Evolutionary conservation across 1,140 invertebrate genomes (phyloP).

Genomic region (Drosophila bifasciata): DNA sequence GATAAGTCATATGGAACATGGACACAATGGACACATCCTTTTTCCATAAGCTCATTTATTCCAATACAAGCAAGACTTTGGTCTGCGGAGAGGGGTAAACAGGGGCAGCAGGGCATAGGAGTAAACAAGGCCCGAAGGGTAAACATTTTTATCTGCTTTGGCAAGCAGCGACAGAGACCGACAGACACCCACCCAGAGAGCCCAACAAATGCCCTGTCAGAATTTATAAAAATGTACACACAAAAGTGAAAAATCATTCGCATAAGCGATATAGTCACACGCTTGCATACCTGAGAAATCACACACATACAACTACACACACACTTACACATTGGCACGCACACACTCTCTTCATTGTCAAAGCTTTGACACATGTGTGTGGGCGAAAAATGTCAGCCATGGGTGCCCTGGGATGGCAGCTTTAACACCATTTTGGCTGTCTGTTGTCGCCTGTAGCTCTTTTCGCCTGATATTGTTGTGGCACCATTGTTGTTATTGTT

Average conservation of each 20-base stretch:
- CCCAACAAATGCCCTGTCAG: slow-evolving; percentile 72
- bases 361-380: slow-evolving; percentile 65
- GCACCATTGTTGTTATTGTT: slow-evolving; percentile 35
- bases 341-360: slow-evolving; percentile 72
- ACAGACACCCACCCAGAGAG: too few relatives aligned
- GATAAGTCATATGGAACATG: slow-evolving; percentile 48
- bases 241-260: slow-evolving; percentile 73
- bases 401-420: slow-evolving; percentile 27
- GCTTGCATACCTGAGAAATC: too few relatives aligned
- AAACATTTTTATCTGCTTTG: slow-evolving; percentile 66
- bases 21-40: slow-evolving; percentile 18
- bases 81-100: too few relatives aligned
- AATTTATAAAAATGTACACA: slow-evolving; percentile 72
- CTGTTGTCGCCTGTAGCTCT: slow-evolving; percentile 20
- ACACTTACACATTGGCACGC: slow-evolving; percentile 24
- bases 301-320: slow-evolving; percentile 6
- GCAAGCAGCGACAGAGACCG: slow-evolving; percentile 32
- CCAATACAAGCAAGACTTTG: slow-evolving; percentile 15
- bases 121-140: slow-evolving; percentile 36
- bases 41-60: slow-evolving; percentile 11
- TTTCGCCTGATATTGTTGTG: slow-evolving; percentile 25
- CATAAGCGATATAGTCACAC: slow-evolving; percentile 53
- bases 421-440: slow-evolving; percentile 49
- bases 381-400: slow-evolving; percentile 37
- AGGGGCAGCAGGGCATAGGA: too few relatives aligned